phyloP scores from a whole-genome alignment of 2,113 vertebrate genomes.

The Pithys albifrons region DNA sequence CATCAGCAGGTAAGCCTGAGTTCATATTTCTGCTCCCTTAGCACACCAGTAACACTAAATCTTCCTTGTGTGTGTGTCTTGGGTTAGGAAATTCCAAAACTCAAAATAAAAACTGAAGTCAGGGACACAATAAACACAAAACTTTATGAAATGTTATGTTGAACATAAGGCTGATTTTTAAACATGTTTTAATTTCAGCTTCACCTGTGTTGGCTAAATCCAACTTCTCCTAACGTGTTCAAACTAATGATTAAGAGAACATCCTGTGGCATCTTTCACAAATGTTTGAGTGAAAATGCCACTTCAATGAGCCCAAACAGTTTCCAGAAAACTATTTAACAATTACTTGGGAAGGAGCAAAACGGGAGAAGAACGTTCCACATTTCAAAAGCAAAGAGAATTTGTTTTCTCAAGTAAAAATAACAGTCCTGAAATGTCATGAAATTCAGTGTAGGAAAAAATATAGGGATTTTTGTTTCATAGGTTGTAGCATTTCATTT shows the following conservation, averaged over 20 bases:
- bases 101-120: neutral
- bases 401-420: neutral
- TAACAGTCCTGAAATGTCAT: neutral
- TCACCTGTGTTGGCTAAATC: fast-evolving
- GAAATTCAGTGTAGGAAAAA: neutral
- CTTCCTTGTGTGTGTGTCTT: neutral
- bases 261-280: neutral
- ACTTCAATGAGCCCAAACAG: neutral
- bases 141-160: neutral
- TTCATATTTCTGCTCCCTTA: neutral
- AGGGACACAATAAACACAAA: neutral
- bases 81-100: neutral
- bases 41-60: neutral
- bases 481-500: neutral
- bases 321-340: neutral
- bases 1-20: neutral
- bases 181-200: neutral
- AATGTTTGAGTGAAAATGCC: neutral
- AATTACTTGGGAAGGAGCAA: neutral
- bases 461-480: neutral
- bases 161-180: neutral
- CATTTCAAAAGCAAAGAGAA: neutral
- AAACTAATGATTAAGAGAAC: neutral
- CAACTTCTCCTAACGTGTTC: neutral
- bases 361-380: neutral